Base-by-base conservation (phyloP, 2,113 vertebrate genomes). In the Vicugna pacos region DNA sequence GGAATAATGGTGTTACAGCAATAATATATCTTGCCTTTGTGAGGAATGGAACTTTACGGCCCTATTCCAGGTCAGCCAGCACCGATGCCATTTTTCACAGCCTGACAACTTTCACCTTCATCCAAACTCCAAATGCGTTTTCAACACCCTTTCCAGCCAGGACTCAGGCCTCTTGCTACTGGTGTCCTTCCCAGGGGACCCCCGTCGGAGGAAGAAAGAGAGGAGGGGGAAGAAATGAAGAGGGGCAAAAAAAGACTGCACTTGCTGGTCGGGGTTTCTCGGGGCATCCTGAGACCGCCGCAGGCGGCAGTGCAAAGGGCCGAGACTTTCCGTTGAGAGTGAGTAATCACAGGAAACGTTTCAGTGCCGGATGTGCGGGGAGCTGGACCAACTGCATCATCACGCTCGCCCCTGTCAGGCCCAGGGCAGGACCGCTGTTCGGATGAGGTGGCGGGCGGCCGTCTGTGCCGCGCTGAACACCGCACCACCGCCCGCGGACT, bases 1-100 rank as follows among this genome's bases (percentile, higher is more conserved):
- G 98, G 98, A 99, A 99, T 99, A 99, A 99, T 99, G 98, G 98
- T 95, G 97, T 98, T 99, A 98, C 98, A 98, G 98, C 98, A 98
- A 98, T 99, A 98, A 99, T 99, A 99, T 99, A 99, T 99, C 99
- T 99, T 98, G 98, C 98, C 98, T 98, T 98, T 97, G 98, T 98
- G 98, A 98, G 98, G 98, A 98, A 98, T 94, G 98, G 98, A 98
- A 98, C 98, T 99, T 99, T 98, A 99, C 96, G 30, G 98, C 98
- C 97, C 98, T 98, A 97, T 98, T 98, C 98, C 98, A 99, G 98
- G 98, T 98, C 98, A 98, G 98, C 98, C 98, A 98, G 98, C 98
- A 97, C 98, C 54, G 98, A 98, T 98, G 98, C 97, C 98, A 98
- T 99, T 98, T 98, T 98, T 99, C 98, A 99, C 98, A 98, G 98